Conservation (phyloP, 2,888 invertebrate genomes). For the Drosophila yooni region DNA sequence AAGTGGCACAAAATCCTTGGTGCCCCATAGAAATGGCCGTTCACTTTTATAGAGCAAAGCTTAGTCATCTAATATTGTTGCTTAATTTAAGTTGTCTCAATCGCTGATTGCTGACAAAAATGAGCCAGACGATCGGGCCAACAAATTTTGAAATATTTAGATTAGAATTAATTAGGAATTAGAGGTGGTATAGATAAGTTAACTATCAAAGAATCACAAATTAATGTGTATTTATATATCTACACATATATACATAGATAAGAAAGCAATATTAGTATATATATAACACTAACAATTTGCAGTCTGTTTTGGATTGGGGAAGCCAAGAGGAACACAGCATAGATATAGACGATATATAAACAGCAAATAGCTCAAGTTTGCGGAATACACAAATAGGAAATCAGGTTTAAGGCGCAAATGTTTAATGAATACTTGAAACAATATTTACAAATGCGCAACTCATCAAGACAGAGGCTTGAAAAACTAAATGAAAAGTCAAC, state of each 20-base stretch:
- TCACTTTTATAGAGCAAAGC: not conserved
- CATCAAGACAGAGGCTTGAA: not conserved
- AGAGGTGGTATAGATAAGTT: not conserved
- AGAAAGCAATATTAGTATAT: not conserved
- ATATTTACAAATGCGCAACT: constrained; percentile 42
- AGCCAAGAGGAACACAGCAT: not conserved
- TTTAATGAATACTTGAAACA: constrained; percentile 31
- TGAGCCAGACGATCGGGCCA: not conserved
- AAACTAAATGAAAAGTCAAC: constrained; percentile 27
- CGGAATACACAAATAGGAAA: constrained; percentile 18
- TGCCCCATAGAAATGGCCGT: not conserved
- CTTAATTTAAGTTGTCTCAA: not conserved
- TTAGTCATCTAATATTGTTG: not conserved
- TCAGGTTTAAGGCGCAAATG: constrained; percentile 29
- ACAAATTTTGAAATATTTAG: not conserved
- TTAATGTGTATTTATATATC: not conserved
- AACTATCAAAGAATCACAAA: no score
- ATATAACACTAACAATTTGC: not conserved
- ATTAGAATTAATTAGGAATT: not conserved
- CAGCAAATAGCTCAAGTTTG: not conserved
- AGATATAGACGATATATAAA: not conserved
- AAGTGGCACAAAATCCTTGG: not conserved
- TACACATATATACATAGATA: not conserved
- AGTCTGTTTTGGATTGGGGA: not conserved
- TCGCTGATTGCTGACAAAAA: not conserved